phyloP scores from a whole-genome alignment of 92 coral and sea anemone species.

The Zoanthus gigantus region DNA sequence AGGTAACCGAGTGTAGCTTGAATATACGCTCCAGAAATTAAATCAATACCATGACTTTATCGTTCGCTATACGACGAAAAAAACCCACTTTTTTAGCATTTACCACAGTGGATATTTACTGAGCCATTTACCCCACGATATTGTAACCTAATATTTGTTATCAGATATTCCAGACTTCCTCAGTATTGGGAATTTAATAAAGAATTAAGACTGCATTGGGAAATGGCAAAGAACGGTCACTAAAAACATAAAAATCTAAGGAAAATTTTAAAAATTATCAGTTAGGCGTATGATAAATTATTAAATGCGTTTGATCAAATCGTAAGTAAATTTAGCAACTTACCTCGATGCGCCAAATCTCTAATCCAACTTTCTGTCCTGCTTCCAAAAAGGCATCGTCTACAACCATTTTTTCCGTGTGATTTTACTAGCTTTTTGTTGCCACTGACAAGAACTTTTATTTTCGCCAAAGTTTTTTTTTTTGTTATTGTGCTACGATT shows the following conservation, averaged over 20 bases:
- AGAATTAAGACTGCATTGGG: not conserved
- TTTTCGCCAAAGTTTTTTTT: not conserved
- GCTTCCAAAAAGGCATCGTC: conserved; percentile 94
- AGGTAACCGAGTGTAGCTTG: too few species aligned
- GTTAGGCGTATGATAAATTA: not conserved
- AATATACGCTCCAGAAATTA: not conserved
- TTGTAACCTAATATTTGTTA: not conserved
- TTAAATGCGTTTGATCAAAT: not conserved
- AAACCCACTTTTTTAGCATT: too few species aligned
- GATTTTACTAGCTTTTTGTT: not conserved
- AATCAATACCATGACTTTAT: not conserved
- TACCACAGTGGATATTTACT: not conserved
- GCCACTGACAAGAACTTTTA: not conserved
- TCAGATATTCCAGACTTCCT: not conserved
- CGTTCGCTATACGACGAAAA: not conserved
- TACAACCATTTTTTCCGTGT: conserved; percentile 70
- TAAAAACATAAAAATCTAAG: not conserved
- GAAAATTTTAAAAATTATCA: not conserved
- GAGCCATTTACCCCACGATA: not conserved
- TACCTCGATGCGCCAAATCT: conserved; percentile 99
- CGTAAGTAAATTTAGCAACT: not conserved
- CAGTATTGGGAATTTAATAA: not conserved
- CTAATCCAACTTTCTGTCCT: conserved; percentile 85
- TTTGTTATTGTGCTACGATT: not conserved
- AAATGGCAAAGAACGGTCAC: not conserved